Percentiles rank a stretch among this genome's conserved stretches.
These are phyloP conservation scores for Apteryx owenii DNA, from an alignment of 2,113 vertebrate genomes.

Conservation along the genomic window DNA sequence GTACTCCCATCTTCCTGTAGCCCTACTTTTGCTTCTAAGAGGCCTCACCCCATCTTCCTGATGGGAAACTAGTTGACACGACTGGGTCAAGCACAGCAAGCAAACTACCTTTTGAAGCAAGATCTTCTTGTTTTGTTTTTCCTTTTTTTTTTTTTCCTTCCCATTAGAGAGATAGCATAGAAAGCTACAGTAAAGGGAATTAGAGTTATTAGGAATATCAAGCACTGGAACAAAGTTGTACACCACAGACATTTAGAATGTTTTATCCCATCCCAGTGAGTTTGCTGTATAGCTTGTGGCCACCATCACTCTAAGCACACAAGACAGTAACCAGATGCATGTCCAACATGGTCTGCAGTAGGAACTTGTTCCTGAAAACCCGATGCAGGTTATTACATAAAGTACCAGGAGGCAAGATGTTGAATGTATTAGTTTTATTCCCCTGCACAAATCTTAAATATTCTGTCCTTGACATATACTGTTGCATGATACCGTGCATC, in stretches of 20 bases:
- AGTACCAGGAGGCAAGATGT: no score
- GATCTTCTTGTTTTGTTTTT: background rate
- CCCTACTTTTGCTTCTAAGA: background rate
- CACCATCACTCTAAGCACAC: background rate
- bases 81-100: background rate
- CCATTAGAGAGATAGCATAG: background rate
- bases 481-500: fast-evolving
- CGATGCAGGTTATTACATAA: fast-evolving
- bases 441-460: background rate
- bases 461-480: background rate
- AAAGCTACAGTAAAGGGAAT: background rate
- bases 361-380: background rate
- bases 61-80: no score
- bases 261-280: background rate
- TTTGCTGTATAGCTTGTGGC: background rate
- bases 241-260: background rate
- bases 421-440: background rate
- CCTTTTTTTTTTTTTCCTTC: no score
- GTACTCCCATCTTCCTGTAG: background rate
- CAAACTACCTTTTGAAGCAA: background rate
- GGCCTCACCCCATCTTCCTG: background rate
- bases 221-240: background rate
- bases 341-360: background rate
- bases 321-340: fast-evolving
- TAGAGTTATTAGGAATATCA: background rate